Conservation (phyloP, 2,888 invertebrate species). For the Dorcus hopei region DNA sequence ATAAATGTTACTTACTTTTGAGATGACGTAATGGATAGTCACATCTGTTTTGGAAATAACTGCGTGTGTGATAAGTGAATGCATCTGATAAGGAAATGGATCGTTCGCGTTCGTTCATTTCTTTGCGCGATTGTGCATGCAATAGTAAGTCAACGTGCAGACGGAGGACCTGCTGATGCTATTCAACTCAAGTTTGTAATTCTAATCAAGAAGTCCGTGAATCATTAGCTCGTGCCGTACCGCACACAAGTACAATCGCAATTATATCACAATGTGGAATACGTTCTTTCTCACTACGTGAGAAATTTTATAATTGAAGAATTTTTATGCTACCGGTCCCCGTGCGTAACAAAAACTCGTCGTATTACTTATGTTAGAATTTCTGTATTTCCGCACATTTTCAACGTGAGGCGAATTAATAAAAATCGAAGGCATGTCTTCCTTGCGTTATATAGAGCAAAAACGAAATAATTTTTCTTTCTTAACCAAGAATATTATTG, state of each 20-base stretch:
- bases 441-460: no score
- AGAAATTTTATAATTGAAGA: neutral
- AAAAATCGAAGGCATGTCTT: neutral
- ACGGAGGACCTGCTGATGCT: neutral
- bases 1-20: no score
- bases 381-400: constrained; percentile 15
- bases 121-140: no score
- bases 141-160: no score
- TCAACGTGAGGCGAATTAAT: constrained; percentile 12
- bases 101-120: neutral
- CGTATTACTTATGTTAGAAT: constrained; percentile 12
- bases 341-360: constrained; percentile 10
- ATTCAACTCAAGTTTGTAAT: constrained; percentile 5
- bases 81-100: constrained; percentile 11
- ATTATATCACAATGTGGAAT: constrained; percentile 17
- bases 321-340: constrained; percentile 3
- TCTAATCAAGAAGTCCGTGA: constrained; percentile 12
- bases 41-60: constrained; percentile 12
- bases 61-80: constrained; percentile 3
- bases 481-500: no score
- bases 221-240: constrained; percentile 22
- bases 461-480: no score
- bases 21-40: no score
- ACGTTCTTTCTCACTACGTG: neutral
- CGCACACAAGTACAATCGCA: constrained; percentile 12